Percentiles rank a stretch among this genome's conserved stretches.
These are phyloP conservation scores for Menura novaehollandiae DNA, from an alignment of 2,113 vertebrate species.

Conservation along the genomic window DNA sequence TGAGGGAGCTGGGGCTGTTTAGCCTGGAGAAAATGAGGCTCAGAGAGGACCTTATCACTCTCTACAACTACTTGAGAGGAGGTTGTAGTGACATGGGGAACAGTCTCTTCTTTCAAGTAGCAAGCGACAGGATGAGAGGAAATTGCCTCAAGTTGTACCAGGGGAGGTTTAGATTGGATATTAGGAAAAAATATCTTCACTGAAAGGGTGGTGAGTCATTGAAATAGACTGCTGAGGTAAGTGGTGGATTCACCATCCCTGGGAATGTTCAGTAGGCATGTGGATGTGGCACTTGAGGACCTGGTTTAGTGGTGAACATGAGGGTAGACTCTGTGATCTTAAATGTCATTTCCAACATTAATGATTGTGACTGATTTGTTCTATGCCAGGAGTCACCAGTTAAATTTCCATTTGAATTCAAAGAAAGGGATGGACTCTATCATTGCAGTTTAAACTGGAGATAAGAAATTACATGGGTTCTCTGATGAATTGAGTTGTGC, in stretches of 20 bases:
- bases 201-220: background rate
- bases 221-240: background rate
- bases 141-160: background rate
- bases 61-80: background rate
- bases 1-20: background rate
- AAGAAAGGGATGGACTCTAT: rapidly evolving
- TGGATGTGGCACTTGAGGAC: background rate
- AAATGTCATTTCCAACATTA: background rate
- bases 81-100: background rate
- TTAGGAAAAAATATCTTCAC: background rate
- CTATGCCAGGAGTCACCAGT: background rate
- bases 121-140: background rate
- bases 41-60: background rate
- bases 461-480: background rate
- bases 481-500: background rate
- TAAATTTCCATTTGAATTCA: background rate
- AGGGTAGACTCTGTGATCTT: rapidly evolving
- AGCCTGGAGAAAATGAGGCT: background rate
- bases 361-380: background rate
- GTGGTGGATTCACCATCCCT: background rate
- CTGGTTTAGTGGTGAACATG: background rate
- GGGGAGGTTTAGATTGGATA: background rate
- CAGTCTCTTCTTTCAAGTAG: background rate
- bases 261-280: background rate
- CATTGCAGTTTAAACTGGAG: background rate